Evolutionary conservation across 2,888 invertebrate species (phyloP).

Genomic region (Nudaria mundana): DNA sequence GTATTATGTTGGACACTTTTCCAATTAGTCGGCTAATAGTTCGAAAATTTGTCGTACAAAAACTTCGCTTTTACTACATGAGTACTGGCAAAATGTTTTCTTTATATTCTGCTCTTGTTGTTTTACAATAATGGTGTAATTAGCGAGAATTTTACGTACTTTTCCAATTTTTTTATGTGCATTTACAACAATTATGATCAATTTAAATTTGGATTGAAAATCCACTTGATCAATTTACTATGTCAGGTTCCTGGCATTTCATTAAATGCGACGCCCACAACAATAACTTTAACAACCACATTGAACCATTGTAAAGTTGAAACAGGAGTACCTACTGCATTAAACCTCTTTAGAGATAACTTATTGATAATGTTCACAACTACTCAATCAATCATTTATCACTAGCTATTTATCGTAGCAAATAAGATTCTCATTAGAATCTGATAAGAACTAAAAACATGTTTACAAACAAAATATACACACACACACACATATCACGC

Average conservation of each 20-base stretch:
- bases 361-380: no score
- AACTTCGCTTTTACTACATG: conserved; percentile 15
- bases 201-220: conserved; percentile 56
- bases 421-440: no score
- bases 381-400: conserved; percentile 20
- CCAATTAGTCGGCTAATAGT: conserved; percentile 50
- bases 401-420: no score
- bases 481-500: no score
- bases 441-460: no score
- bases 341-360: conserved; percentile 3
- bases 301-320: no score
- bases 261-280: conserved; percentile 19
- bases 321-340: conserved; percentile 8
- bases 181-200: conserved; percentile 59
- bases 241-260: conserved; percentile 32
- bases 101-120: conserved; percentile 22
- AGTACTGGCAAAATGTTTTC: conserved; percentile 8
- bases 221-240: conserved; percentile 50
- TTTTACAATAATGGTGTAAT: conserved; percentile 27
- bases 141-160: conserved; percentile 41
- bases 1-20: conserved; percentile 36
- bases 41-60: conserved; percentile 35
- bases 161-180: conserved; percentile 48
- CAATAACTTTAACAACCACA: conserved; percentile 3
- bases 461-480: no score